phyloP scores from a whole-genome alignment of 2,888 invertebrate species.

The Sphaerophoria taeniata region DNA sequence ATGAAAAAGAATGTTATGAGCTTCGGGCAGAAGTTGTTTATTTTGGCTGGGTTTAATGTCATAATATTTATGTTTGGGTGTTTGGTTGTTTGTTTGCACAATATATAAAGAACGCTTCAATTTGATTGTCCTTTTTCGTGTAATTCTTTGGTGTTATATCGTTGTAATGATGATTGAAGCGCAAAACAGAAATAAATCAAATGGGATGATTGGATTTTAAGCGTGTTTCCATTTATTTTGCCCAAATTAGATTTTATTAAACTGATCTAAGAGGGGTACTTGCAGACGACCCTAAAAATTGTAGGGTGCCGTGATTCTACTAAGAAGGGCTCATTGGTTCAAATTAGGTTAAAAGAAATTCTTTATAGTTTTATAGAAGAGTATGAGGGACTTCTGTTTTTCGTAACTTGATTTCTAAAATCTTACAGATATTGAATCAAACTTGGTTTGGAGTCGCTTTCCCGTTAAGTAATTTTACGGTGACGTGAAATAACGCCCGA shows the following conservation, averaged over 20 bases:
- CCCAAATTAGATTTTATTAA: background rate
- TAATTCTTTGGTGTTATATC: background rate
- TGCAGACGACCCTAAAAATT: too few species aligned
- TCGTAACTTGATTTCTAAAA: too few species aligned
- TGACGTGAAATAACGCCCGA: too few species aligned
- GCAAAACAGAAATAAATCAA: constrained; percentile 7
- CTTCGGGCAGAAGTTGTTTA: background rate
- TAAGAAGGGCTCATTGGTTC: too few species aligned
- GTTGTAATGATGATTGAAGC: constrained; percentile 16
- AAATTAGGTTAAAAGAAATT: too few species aligned
- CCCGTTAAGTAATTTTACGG: too few species aligned
- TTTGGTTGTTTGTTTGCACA: background rate
- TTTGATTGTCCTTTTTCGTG: constrained; percentile 9
- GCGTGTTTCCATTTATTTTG: constrained; percentile 12
- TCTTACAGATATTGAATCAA: too few species aligned
- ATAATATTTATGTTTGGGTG: background rate
- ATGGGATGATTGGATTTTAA: constrained; percentile 13
- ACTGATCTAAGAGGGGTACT: background rate
- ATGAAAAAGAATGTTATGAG: constrained; percentile 6
- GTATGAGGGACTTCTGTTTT: too few species aligned
- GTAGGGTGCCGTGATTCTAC: too few species aligned
- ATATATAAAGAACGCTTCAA: constrained; percentile 6
- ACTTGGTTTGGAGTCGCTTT: too few species aligned
- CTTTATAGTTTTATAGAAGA: too few species aligned
- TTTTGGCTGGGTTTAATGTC: background rate